Percentiles rank a stretch among this genome's conserved stretches.
Evolutionary conservation across 2,113 vertebrate species (phyloP).

Genomic region (Argyrosomus japonicus): DNA sequence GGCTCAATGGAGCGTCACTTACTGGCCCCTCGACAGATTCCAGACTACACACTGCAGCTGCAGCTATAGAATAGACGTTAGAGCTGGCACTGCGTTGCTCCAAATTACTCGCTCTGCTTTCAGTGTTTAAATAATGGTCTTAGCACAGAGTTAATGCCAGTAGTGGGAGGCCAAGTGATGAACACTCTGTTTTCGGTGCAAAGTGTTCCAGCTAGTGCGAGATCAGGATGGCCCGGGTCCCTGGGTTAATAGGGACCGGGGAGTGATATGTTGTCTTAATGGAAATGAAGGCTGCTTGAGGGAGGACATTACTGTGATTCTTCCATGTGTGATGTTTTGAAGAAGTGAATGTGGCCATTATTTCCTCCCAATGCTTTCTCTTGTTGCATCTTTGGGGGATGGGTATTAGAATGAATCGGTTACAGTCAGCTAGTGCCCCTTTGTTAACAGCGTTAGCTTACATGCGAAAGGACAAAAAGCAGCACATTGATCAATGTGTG

Average conservation of each 20-base stretch:
- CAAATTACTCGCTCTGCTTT: conserved; percentile 74
- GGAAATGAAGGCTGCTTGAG: conserved; percentile 73
- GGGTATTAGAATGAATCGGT: conserved; percentile 49
- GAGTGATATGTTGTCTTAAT: conserved; percentile 76
- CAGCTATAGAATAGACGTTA: conserved; percentile 63
- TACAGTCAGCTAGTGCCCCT: conserved; percentile 61
- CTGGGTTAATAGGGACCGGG: conserved; percentile 65
- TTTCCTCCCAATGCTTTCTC: conserved; percentile 53
- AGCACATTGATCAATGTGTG: conserved; percentile 40
- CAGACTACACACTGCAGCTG: conserved; percentile 77
- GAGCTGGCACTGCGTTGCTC: conserved; percentile 68
- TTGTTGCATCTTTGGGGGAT: conserved; percentile 61
- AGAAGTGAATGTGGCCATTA: conserved; percentile 66
- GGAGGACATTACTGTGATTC: conserved; percentile 69
- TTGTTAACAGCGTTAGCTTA: conserved; percentile 53
- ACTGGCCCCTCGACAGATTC: conserved; percentile 79
- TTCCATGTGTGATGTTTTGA: conserved; percentile 75
- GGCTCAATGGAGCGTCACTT: conserved; percentile 80
- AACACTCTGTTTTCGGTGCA: conserved; percentile 60
- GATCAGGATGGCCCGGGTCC: conserved; percentile 55
- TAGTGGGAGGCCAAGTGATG: conserved; percentile 72
- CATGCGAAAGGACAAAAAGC: conserved; percentile 56
- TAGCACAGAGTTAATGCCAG: conserved; percentile 68
- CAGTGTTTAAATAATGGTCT: conserved; percentile 79
- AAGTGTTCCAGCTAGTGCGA: conserved; percentile 56